Conservation (phyloP, 2,113 vertebrate species). For the Galemys pyrenaicus region DNA sequence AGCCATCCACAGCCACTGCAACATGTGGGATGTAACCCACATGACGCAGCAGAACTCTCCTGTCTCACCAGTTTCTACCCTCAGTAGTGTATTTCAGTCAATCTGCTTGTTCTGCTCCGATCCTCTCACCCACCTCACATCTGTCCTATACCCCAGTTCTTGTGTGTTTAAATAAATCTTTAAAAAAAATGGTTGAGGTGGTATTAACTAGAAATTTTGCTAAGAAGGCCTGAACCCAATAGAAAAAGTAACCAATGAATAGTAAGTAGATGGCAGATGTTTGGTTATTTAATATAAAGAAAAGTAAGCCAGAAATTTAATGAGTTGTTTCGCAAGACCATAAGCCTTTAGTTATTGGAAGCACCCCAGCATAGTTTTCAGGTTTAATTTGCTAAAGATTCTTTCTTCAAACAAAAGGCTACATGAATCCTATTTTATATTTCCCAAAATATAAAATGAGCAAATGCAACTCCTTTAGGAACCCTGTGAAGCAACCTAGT, state of each 20-base stretch:
- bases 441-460: neutral
- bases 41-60: too few species aligned
- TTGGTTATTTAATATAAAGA: neutral
- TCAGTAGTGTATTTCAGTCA: too few species aligned
- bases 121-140: too few species aligned
- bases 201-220: neutral
- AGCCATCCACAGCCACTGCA: too few species aligned
- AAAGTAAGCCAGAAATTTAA: neutral
- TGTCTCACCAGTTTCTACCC: too few species aligned
- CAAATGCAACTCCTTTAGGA: neutral
- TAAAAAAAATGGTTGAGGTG: too few species aligned
- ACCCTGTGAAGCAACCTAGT: neutral
- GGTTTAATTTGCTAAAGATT: neutral
- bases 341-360: neutral
- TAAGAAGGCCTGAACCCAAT: neutral
- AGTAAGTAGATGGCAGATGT: neutral
- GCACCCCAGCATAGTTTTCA: neutral
- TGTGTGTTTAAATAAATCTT: too few species aligned
- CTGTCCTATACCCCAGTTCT: too few species aligned
- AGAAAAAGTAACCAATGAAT: neutral
- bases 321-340: neutral
- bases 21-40: too few species aligned
- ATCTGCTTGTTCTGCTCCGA: too few species aligned
- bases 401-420: neutral
- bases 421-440: neutral